Evolutionary conservation across 2,113 vertebrate genomes (phyloP).

Genomic region (Otus sunia): DNA sequence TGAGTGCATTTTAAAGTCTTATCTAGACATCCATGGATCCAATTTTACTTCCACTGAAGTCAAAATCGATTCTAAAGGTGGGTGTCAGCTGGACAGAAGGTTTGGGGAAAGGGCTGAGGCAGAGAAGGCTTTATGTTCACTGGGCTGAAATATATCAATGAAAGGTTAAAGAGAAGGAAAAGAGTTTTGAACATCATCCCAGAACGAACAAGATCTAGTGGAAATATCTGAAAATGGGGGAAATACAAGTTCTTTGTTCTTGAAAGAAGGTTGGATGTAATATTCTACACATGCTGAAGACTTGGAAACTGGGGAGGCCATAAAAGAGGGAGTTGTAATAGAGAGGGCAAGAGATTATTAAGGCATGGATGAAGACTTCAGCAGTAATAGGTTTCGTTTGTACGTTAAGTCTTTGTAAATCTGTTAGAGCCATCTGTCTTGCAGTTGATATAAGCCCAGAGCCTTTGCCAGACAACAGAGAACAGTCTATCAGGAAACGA

Average conservation of each 20-base stretch:
- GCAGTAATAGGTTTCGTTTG: slow-evolving; percentile 61
- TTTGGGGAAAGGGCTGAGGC: neutral
- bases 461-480: slow-evolving; percentile 60
- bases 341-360: slow-evolving; percentile 57
- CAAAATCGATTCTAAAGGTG: neutral
- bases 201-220: slow-evolving; percentile 6
- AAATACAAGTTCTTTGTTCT: slow-evolving; percentile 36
- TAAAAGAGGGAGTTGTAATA: slow-evolving; percentile 45
- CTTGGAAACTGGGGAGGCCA: slow-evolving; percentile 39
- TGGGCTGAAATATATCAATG: slow-evolving; percentile 2
- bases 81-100: neutral
- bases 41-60: neutral
- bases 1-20: neutral
- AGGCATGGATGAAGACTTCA: slow-evolving; percentile 59
- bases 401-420: slow-evolving; percentile 53
- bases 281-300: slow-evolving; percentile 21
- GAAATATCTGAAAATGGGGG: slow-evolving; percentile 39
- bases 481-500: slow-evolving; percentile 63
- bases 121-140: neutral
- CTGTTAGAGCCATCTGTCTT: slow-evolving; percentile 66
- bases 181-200: slow-evolving; percentile 26
- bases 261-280: slow-evolving; percentile 31
- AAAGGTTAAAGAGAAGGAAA: slow-evolving; percentile 4
- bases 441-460: slow-evolving; percentile 50
- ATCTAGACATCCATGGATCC: neutral